A percentile compares a stretch with the other conserved stretches of the same genome.
Conservation (phyloP, 2,888 invertebrate genomes). For the Pristionchus exspectatus region DNA sequence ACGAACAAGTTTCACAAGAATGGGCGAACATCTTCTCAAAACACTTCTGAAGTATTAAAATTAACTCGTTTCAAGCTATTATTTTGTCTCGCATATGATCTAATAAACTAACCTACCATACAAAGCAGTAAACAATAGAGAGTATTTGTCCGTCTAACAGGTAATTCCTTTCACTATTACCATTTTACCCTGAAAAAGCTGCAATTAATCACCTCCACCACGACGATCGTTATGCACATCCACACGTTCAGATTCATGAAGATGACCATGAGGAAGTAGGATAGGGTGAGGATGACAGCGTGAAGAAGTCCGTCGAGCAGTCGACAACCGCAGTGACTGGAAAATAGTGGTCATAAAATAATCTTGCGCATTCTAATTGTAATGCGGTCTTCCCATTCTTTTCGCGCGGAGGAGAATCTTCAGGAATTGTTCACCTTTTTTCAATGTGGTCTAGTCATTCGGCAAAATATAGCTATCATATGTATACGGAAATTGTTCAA, state of each 20-base stretch:
- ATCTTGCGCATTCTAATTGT: no score
- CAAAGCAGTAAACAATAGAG: neutral
- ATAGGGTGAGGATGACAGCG: neutral
- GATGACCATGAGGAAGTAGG: slow-evolving; percentile 29
- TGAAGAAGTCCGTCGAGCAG: neutral
- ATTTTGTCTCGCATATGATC: no score
- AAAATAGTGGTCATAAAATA: neutral
- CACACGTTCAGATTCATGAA: slow-evolving; percentile 43
- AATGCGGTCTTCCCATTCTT: no score
- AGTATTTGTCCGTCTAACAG: no score
- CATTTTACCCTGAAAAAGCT: no score
- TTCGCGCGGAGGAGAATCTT: no score
- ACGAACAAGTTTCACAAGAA: no score
- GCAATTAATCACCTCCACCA: neutral
- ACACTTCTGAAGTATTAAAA: neutral
- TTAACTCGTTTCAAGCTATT: neutral
- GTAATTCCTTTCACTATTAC: no score
- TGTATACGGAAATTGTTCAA: no score
- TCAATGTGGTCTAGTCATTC: no score
- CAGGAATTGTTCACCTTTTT: no score
- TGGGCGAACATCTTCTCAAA: neutral
- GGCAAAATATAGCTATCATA: no score
- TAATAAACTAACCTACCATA: neutral
- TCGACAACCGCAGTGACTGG: neutral
- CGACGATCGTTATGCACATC: slow-evolving; percentile 25